Evolutionary conservation across 2,888 invertebrate species (phyloP), one percentile per base, ranked within the genome.

Genomic region (Phlogophora meticulosa): DNA sequence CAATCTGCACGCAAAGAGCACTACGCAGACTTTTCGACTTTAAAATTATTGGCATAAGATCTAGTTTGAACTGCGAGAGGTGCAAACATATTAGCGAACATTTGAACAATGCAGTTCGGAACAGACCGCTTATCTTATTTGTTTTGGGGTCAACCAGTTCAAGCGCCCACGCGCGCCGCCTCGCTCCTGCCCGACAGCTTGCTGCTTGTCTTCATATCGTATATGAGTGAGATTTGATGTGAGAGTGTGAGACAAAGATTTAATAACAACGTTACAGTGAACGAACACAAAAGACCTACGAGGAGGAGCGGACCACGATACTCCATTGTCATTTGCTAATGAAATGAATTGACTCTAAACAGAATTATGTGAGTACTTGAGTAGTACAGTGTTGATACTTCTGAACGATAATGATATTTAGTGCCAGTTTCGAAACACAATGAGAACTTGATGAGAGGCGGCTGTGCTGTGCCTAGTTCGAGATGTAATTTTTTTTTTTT

Each of bases 71-170:
- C 13, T 62, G 63, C 11, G 45, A 42, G 38, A 49, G 42, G 20
- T 46, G 43, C 15, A 51, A 45, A 60, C 67, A 58, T 59, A 65
- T 61, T 45, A 24, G 57, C 55, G 60, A 72, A 45, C 72, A 49
- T 70, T 62, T 53, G 76, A 76, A 60, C 61, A 69, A 63, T 69
- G 62, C 65, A 68, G 79, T 76, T 73, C 69, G 85, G 85, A 86
- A 86, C 80, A 81, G 70, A 61, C 55, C 81, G 72, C 71, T 90
- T 88, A 87, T 89, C 88, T 87, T 78, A 84, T 88, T 85, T 56
- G 80, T 83, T 85, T 87, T 87, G 83, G 83, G 89, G 89, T 86
- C 87, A 86, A 76, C 79, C 79, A 67, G 82, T 84, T 79, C 82
- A 85, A 71, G 38, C 68, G 43, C 68, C 76, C 74, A 67, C 73